Conservation (phyloP, 2,888 invertebrate genomes). For the Lordiphosa andalusiaca region DNA sequence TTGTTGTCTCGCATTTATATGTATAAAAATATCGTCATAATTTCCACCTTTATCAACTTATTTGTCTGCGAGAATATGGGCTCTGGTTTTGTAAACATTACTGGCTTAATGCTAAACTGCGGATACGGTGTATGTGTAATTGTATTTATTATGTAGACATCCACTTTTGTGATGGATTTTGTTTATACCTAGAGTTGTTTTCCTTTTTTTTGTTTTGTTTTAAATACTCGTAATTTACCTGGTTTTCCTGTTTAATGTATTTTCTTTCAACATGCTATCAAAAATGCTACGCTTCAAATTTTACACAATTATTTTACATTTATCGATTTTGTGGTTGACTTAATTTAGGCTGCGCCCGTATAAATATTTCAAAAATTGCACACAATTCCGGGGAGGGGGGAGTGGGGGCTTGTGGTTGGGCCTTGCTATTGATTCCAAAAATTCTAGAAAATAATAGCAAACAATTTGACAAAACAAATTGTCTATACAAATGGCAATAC, state of each 20-base stretch:
- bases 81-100: constrained; percentile 27
- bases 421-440: constrained; percentile 37
- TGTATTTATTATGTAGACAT: neutral
- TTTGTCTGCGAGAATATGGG: constrained; percentile 19
- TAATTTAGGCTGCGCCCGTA: constrained; percentile 48
- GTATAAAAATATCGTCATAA: constrained; percentile 11
- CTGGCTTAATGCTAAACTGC: constrained; percentile 22
- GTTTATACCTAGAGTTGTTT: constrained; percentile 2
- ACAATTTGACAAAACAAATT: constrained; percentile 38
- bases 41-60: neutral
- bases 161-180: neutral
- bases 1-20: neutral
- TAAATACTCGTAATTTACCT: constrained; percentile 46
- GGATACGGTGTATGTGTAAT: constrained; percentile 3
- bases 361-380: constrained; percentile 66
- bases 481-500: constrained; percentile 34
- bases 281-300: constrained; percentile 58
- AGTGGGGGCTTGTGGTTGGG: constrained; percentile 18
- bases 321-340: constrained; percentile 24
- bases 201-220: constrained; percentile 22
- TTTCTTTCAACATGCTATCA: constrained; percentile 46
- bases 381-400: constrained; percentile 38
- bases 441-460: constrained; percentile 40
- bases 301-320: constrained; percentile 44
- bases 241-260: constrained; percentile 57